Evolutionary conservation across 1,140 invertebrate genomes (phyloP), one percentile per base, ranked within the genome.

Genomic region (Drosophila asahinai): DNA sequence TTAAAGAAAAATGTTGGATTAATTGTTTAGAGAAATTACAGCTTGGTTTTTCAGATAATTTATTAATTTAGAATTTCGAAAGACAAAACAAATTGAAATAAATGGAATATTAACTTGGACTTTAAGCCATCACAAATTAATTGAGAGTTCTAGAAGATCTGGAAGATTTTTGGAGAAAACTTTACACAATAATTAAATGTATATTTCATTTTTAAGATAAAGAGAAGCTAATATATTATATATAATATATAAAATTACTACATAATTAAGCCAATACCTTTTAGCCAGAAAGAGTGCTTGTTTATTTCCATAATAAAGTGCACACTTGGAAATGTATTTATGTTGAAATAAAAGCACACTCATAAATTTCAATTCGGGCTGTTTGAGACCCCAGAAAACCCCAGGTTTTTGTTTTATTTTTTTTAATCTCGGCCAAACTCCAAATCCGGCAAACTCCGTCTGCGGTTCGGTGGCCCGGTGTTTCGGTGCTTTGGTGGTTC

Each of bases 301-400:
- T 38, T 43, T 55, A 71, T 40, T 65, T 54, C 40, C 22, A 47
- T 27, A 47, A 52, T 47, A 68, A 71, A 68, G 63, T 30, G 40
- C 63, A 45, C 62, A 68, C 67, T 54, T 38, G 19, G 38, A 54
- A 38, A 67, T 70, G 47, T 70, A 55, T 55, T 67, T 71, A 30
- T 40, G 22, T 45, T 30, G n/a, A 67, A 55, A 54, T 67, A 67
- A 70, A 67, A 43, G n/a, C 66, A 45, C 47, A 36, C 30, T 38
- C 66, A 51, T 72, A 73, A 73, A 72, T 60, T 43, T 59, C 17
- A 59, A 73, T 72, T 72, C 36, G 19, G 19, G 27, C 36, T 47
- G 65, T 59, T 70, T 51, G 45, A 43, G 27, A 33, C n/a, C 15
- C 19, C 19, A 72, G 54, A 52, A 22, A 22, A 22, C 19, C 19